Evolutionary conservation across 1,140 invertebrate species (phyloP), one percentile per base, ranked within the genome.

Genomic region (Hydropsyche tenuis): DNA sequence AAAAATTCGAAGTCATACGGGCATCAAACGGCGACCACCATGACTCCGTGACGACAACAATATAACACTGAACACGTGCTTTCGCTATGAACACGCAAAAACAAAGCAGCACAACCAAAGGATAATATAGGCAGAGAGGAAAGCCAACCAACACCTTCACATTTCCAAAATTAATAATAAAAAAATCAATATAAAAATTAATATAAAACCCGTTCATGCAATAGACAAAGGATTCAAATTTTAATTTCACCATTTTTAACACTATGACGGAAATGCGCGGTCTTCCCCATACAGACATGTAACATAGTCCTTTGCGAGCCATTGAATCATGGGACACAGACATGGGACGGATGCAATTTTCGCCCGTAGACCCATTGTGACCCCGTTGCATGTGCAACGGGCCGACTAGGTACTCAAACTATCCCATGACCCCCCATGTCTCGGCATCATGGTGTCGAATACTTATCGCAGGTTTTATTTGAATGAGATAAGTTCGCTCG

Each of bases 11-110:
- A 45, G 63, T 45, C 20, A 65, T 65, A 43, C 27, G 63, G 63
- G 63, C 30, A 22, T 65, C 22, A 27, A 60, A 22, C 56, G 56
- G 56, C 56, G 37, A 65, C 63, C 63, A 65, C 37, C 63, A 65
- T 65, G 63, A 65, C 42, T n/a, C 5, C 14, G 18, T 14, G 14
- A 51, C 18, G 46, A 51, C 14, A 51, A 20, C 14, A 51, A 20
- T 37, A 37, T 37, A 37, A 9, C 30, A 37, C 9, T 14, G 46
- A 51, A 51, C 46, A 20, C 18, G 46, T 37, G 30, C 30, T 37
- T 37, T 37, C 30, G 30, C 9, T 37, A 37, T 37, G 9, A 37
- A 37, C 30, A 37, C 9, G 30, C 3, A 37, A 37, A 37, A 37
- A 37, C 30, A 4, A 9, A 3, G 9, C 9, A 37, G 30, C 30